Evolutionary conservation across 1,140 invertebrate genomes (phyloP).

Genomic region (Aphelinus atriplicis): DNA sequence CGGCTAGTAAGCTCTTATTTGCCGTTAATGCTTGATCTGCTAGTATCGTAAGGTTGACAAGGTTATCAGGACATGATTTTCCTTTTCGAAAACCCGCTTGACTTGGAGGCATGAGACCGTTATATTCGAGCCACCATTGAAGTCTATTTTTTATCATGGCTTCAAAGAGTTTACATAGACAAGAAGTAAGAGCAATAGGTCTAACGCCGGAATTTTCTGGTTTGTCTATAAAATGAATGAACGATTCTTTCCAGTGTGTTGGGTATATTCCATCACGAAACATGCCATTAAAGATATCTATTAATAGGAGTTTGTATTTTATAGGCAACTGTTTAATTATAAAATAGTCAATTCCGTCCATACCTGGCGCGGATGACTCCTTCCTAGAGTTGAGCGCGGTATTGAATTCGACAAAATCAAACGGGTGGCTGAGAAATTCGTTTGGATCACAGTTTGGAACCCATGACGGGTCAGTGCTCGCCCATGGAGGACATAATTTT

Average conservation of each 20-base stretch:
- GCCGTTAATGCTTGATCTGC: too few species aligned
- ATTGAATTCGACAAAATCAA: slow-evolving; percentile 7
- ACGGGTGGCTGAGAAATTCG: background rate
- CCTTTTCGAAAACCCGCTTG: background rate
- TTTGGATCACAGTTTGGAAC: background rate
- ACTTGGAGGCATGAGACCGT: background rate
- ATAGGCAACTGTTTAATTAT: background rate
- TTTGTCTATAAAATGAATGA: too few species aligned
- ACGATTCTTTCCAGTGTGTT: too few species aligned
- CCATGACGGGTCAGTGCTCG: background rate
- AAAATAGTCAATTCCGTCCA: slow-evolving; percentile 1
- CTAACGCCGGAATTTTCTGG: too few species aligned
- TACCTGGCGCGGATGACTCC: background rate
- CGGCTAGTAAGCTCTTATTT: too few species aligned
- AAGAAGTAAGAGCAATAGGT: too few species aligned
- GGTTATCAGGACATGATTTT: too few species aligned
- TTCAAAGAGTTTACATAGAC: too few species aligned
- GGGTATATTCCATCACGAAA: background rate
- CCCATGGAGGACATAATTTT: slow-evolving; percentile 4
- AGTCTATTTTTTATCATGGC: background rate
- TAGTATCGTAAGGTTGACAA: too few species aligned
- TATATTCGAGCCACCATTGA: background rate
- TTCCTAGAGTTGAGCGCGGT: slow-evolving; percentile 20
- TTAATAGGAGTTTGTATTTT: background rate
- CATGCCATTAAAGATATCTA: slow-evolving; percentile 3